phyloP scores from a whole-genome alignment of 2,113 vertebrate genomes.

The crab-eating macaque (Macaca fascicularis) region T2T-MFA8v1.1 NC_088387.1:55346501-55347000 shows the following conservation, averaged over 20 bases:
- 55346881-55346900: background rate
- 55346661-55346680: conserved; percentile 61
- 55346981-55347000: conserved; percentile 74
- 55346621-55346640: conserved; percentile 77
- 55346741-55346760: conserved; percentile 14
- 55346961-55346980: conserved; percentile 65
- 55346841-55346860: conserved; percentile 15
- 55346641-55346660: conserved; percentile 79
- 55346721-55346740: background rate
- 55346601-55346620: conserved; percentile 72
- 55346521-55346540: conserved; percentile 71
- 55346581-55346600: conserved; percentile 66
- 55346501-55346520: conserved; percentile 69
- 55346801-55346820: background rate
- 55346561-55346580: conserved; percentile 77
- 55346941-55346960: conserved; percentile 16
- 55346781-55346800: background rate
- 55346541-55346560: conserved; percentile 76
- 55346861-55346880: background rate
- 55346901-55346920: conserved; percentile 7
- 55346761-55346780: background rate
- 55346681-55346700: conserved; percentile 52
- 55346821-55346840: background rate
- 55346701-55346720: background rate
- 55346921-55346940: background rate